phyloP scores from a whole-genome alignment of 1,140 invertebrate genomes.

The Halesus radiatus region DNA sequence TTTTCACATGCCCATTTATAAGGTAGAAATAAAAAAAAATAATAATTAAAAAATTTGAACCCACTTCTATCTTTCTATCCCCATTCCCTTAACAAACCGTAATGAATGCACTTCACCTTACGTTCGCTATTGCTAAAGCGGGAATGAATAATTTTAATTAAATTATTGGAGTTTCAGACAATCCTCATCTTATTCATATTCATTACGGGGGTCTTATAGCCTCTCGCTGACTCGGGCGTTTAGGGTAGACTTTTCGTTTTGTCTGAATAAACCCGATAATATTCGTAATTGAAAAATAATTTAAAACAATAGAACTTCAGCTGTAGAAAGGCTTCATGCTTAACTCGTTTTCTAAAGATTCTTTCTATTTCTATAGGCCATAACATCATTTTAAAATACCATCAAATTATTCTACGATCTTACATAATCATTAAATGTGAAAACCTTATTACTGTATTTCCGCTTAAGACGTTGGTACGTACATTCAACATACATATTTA shows the following conservation, averaged over 20 bases:
- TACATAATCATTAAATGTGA: too few relatives aligned
- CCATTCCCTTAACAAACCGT: background rate
- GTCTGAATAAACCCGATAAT: constrained; percentile 21
- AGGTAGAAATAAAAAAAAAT: too few relatives aligned
- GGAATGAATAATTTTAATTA: constrained; percentile 53
- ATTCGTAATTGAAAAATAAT: constrained; percentile 12
- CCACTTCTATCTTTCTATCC: too few relatives aligned
- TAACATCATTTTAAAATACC: too few relatives aligned
- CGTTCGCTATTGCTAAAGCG: constrained; percentile 38
- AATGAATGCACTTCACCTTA: constrained; percentile 41
- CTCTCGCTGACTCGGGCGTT: constrained; percentile 12
- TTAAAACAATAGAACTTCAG: constrained; percentile 3
- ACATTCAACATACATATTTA: too few relatives aligned
- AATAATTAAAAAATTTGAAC: too few relatives aligned
- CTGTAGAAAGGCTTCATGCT: background rate
- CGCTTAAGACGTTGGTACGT: too few relatives aligned
- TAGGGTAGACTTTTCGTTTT: constrained; percentile 31
- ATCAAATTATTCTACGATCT: too few relatives aligned
- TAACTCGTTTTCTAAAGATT: too few relatives aligned
- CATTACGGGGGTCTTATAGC: constrained; percentile 23
- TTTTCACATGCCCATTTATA: too few relatives aligned
- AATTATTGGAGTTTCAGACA: constrained; percentile 39
- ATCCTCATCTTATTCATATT: constrained; percentile 42
- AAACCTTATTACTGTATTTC: too few relatives aligned
- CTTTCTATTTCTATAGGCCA: too few relatives aligned